phyloP scores from a whole-genome alignment of 1,140 invertebrate genomes.

The Atta colombica region DNA sequence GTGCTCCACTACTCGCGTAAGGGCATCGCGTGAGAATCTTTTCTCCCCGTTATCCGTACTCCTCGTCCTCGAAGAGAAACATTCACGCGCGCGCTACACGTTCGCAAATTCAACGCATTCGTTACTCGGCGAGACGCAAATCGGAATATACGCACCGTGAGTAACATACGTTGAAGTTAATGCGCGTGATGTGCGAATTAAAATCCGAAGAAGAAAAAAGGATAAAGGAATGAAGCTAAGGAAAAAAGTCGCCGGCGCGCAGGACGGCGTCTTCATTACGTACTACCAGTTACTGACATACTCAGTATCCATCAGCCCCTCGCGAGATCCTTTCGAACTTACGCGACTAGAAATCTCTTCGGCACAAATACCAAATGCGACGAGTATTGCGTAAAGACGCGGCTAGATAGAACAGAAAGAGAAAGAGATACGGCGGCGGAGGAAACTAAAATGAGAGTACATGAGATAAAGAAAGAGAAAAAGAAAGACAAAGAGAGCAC shows the following conservation, averaged over 20 bases:
- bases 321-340: conserved; percentile 29
- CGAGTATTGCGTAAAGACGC: conserved; percentile 51
- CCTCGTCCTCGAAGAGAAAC: neutral
- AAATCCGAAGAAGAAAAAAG: neutral
- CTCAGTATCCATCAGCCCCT: conserved; percentile 59
- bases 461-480: conserved; percentile 9
- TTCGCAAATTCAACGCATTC: conserved; percentile 51
- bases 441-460: conserved; percentile 40
- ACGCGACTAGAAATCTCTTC: conserved; percentile 20
- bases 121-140: conserved; percentile 53
- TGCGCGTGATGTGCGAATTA: conserved; percentile 51
- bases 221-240: neutral
- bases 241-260: neutral
- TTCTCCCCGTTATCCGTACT: neutral
- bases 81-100: conserved; percentile 18
- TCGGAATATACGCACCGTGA: conserved; percentile 43
- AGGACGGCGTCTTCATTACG: conserved; percentile 68
- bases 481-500: neutral
- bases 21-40: conserved; percentile 47
- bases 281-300: conserved; percentile 56
- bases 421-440: neutral
- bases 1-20: conserved; percentile 27
- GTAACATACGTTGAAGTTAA: conserved; percentile 44
- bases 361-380: conserved; percentile 7
- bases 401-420: neutral